phyloP scores from a whole-genome alignment of 2,113 vertebrate species.

The Percina caprodes region DNA sequence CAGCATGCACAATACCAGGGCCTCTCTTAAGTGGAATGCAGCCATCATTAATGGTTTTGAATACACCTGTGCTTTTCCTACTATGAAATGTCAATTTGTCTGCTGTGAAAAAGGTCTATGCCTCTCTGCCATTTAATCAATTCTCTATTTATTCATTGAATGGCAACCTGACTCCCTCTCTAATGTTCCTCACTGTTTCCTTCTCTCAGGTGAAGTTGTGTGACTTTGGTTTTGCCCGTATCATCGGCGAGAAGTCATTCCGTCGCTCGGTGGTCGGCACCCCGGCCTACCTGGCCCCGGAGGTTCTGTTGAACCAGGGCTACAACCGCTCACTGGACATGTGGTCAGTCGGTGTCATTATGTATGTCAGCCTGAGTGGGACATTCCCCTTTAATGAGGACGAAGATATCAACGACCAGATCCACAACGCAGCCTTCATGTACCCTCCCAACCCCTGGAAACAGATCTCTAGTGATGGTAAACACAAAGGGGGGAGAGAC shows the following conservation, averaged over 20 bases:
- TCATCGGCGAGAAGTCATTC: slow-evolving; percentile 95
- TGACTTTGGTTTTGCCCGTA: slow-evolving; percentile 94
- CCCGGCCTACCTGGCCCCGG: slow-evolving; percentile 91
- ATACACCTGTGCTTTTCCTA: too few relatives aligned
- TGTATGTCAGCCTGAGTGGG: slow-evolving; percentile 94
- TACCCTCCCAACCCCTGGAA: slow-evolving; percentile 94
- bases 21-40: too few relatives aligned
- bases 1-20: too few relatives aligned
- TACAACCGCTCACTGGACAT: slow-evolving; percentile 95
- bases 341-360: slow-evolving; percentile 96
- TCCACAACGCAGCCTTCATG: slow-evolving; percentile 95
- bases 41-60: too few relatives aligned
- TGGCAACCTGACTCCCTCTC: not conserved
- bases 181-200: not conserved
- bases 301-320: slow-evolving; percentile 93
- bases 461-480: slow-evolving; percentile 90
- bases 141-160: not conserved
- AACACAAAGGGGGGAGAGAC: slow-evolving; percentile 6
- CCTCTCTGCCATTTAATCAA: not conserved
- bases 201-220: slow-evolving; percentile 90
- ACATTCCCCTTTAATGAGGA: slow-evolving; percentile 96
- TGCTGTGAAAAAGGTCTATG: too few relatives aligned
- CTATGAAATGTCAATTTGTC: too few relatives aligned
- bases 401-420: slow-evolving; percentile 95
- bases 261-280: slow-evolving; percentile 94